Percentiles rank a stretch among this genome's conserved stretches.
phyloP scores from a whole-genome alignment of 2,113 vertebrate genomes.

The Callaeas wilsoni region DNA sequence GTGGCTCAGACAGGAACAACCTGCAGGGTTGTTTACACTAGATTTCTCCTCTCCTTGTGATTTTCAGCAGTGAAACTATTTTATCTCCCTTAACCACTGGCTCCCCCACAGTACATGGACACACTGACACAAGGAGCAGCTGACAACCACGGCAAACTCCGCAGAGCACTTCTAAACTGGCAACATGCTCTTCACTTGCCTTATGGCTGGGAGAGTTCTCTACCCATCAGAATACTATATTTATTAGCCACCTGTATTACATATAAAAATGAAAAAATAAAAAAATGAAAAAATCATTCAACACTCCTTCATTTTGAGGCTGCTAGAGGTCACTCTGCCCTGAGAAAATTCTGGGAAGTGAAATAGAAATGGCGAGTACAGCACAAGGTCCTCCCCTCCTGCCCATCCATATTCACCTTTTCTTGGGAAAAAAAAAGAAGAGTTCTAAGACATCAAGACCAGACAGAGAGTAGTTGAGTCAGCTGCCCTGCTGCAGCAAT shows the following conservation, averaged over 20 bases:
- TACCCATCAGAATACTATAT: neutral
- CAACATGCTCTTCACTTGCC: neutral
- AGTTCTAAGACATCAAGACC: neutral
- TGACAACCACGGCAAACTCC: neutral
- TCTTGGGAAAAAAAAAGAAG: neutral
- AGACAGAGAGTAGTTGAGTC: neutral
- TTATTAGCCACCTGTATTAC: neutral
- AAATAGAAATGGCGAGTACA: neutral
- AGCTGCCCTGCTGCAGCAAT: neutral
- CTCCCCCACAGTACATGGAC: neutral
- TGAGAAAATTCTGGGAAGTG: neutral
- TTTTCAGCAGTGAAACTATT: neutral
- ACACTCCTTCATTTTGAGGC: neutral
- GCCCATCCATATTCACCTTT: neutral
- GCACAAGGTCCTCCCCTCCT: neutral
- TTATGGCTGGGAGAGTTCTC: neutral
- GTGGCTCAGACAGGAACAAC: neutral
- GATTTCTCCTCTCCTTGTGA: neutral
- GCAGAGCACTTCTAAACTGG: neutral
- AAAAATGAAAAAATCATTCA: neutral
- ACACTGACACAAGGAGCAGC: rapidly evolving
- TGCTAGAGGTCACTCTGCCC: neutral
- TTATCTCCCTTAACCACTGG: neutral
- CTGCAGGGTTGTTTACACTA: neutral
- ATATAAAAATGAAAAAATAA: neutral